These are phyloP conservation scores for Hozukius guyotensis DNA, from an alignment of 2,797 vertebrate genomes.

Conservation along the genomic window DNA sequence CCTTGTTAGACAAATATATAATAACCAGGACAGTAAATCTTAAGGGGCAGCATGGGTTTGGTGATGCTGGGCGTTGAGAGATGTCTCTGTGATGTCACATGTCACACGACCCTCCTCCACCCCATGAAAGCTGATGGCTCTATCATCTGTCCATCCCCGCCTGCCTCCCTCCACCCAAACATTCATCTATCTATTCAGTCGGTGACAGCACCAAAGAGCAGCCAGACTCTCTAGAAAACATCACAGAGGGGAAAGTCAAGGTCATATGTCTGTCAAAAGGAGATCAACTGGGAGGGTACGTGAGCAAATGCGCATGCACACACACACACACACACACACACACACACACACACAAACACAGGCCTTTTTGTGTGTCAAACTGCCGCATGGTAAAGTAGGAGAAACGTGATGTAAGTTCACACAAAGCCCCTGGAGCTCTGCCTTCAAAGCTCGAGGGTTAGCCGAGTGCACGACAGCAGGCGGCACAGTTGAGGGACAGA, in stretches of 20 bases:
- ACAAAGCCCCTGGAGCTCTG: constrained; percentile 27
- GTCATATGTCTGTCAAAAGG: constrained; percentile 71
- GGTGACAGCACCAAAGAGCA: constrained; percentile 72
- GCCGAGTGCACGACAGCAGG: constrained; percentile 49
- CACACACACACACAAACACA: neutral
- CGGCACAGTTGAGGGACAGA: constrained; percentile 28
- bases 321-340: neutral
- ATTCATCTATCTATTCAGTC: constrained; percentile 71
- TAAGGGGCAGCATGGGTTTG: neutral
- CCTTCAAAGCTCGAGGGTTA: constrained; percentile 46
- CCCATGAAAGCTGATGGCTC: constrained; percentile 74
- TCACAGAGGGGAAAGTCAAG: constrained; percentile 70
- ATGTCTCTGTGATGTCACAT: constrained; percentile 61
- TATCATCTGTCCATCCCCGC: constrained; percentile 69
- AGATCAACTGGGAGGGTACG: constrained; percentile 36
- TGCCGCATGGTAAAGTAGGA: constrained; percentile 36
- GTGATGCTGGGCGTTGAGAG: constrained; percentile 29
- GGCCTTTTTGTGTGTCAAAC: constrained; percentile 37
- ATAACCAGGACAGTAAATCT: constrained; percentile 47
- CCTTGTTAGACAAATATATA: neutral
- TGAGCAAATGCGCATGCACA: constrained; percentile 14
- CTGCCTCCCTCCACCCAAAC: constrained; percentile 66
- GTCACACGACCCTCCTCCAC: constrained; percentile 46
- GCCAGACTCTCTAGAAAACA: constrained; percentile 51
- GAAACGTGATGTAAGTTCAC: constrained; percentile 44